Conservation (phyloP, 2,113 vertebrate genomes). For the Malurus cyaneus region DNA sequence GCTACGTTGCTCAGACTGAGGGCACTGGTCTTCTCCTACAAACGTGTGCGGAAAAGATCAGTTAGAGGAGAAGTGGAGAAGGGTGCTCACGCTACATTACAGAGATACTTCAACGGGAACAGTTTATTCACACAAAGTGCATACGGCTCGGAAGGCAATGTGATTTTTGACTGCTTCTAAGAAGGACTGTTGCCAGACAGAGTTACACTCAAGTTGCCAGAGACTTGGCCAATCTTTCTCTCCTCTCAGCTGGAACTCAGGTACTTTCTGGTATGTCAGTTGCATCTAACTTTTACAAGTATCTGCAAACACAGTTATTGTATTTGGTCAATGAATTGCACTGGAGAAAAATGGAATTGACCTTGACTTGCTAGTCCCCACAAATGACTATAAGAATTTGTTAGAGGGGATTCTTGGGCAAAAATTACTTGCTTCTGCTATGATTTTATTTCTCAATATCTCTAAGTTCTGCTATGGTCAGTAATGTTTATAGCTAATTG, state of each 20-base stretch:
- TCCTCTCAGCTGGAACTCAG: constrained; percentile 43
- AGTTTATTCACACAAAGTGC: constrained; percentile 64
- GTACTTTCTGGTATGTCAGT: constrained; percentile 64
- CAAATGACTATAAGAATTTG: not conserved
- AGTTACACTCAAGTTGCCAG: constrained; percentile 32
- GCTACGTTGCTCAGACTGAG: constrained; percentile 99
- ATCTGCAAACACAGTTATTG: not conserved
- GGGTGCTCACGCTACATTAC: constrained; percentile 57
- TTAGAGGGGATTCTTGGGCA: not conserved
- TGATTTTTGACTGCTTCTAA: constrained; percentile 41
- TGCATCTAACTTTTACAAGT: constrained; percentile 49
- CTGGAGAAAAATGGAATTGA: not conserved
- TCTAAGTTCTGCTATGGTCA: not conserved
- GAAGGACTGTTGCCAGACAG: constrained; percentile 38
- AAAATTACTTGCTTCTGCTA: not conserved
- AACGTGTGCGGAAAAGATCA: constrained; percentile 78
- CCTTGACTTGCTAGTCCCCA: not conserved
- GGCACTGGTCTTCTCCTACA: constrained; percentile 99
- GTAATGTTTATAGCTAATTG: not conserved
- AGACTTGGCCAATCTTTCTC: constrained; percentile 24
- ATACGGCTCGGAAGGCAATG: constrained; percentile 51
- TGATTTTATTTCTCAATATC: not conserved
- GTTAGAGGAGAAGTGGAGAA: constrained; percentile 76
- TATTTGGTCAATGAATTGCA: not conserved
- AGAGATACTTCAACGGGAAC: constrained; percentile 66